A percentile compares a stretch with the other conserved stretches of the same genome.
Evolutionary conservation across 2,113 vertebrate genomes (phyloP).

Genomic region (Ia io): DNA sequence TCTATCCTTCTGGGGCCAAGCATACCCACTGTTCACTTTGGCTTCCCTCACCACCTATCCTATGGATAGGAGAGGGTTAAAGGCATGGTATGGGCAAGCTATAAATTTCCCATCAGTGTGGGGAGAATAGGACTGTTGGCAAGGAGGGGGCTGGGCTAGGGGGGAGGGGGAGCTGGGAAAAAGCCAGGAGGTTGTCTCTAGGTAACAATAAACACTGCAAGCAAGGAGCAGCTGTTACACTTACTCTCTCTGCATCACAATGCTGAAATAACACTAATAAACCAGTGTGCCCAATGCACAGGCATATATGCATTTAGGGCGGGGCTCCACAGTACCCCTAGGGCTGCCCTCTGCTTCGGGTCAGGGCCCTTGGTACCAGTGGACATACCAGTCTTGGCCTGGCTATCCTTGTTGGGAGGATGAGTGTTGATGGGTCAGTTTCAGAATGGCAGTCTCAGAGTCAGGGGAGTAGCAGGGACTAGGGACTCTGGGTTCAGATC

Average conservation of each 20-base stretch:
- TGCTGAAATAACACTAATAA: conserved; percentile 86
- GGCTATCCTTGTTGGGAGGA: background rate
- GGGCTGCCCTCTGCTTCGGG: conserved; percentile 18
- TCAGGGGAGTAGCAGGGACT: background rate
- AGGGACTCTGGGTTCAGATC: conserved; percentile 29
- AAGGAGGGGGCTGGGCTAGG: conserved; percentile 68
- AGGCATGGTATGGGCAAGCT: conserved; percentile 75
- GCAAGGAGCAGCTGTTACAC: conserved; percentile 87
- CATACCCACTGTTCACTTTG: background rate
- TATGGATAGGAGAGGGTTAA: conserved; percentile 81
- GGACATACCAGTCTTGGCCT: background rate
- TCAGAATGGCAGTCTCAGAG: background rate
- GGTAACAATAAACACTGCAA: conserved; percentile 88
- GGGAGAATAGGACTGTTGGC: conserved; percentile 73
- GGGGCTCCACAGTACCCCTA: background rate
- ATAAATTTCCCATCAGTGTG: conserved; percentile 84
- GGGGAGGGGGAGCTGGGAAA: conserved; percentile 81
- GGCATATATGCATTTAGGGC: conserved; percentile 47
- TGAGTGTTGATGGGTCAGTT: background rate
- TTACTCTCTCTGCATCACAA: conserved; percentile 87
- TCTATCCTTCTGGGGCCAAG: background rate
- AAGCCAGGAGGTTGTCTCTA: conserved; percentile 88
- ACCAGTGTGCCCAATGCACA: conserved; percentile 61
- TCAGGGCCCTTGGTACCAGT: background rate
- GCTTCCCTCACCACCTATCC: background rate